Evolutionary conservation across 2,113 vertebrate species (phyloP), one percentile per base, ranked within the genome.

Genomic region (Nematolebias whitei): DNA sequence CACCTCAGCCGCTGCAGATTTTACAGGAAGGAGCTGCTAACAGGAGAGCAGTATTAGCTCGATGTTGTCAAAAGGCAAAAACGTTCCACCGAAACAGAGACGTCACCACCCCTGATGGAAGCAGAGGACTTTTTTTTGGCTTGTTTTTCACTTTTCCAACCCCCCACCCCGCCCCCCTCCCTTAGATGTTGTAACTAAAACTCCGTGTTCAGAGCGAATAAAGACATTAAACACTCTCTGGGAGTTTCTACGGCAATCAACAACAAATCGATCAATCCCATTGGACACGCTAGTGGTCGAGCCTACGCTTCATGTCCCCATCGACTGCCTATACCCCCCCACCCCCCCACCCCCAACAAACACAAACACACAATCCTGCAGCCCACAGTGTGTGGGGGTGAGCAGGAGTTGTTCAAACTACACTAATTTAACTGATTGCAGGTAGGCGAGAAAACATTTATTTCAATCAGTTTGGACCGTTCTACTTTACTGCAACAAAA

Each of bases 1-100:
- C 81, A 82, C 83, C 87, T 82, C 62, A 48, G 75, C 69, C 48
- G 26, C 59, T 26, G 29, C 84, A 86, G 87, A 89, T 85, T 88
- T 86, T 79, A 74, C 62, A 56, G 63, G 79, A 82, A 85, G 76
- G 83, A 80, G 72, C 81, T 85, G 66, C 79, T 78, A 76, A 82
- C 71, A 23, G 57, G 76, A 66, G 52, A 48, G 74, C 81, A 64
- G 58, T 82, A 86, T 88, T 79, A 86, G 83, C 71, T 68, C 47
- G 58, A 47, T 47, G 55, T 16, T 76, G 87, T 79, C 82, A 63
- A 48, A 54, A 71, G 64, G 79, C 24, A 75, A 87, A 84, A 35
- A 86, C 71, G 16, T 58, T 0, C 29, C 57, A 50, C 5, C 55
- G 38, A 75, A 32, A 12, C 61, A n/a, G 68, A 75, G 74, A 76